These are phyloP conservation scores for Streptopelia turtur DNA, from an alignment of 2,797 vertebrate genomes.

Conservation along the genomic window DNA sequence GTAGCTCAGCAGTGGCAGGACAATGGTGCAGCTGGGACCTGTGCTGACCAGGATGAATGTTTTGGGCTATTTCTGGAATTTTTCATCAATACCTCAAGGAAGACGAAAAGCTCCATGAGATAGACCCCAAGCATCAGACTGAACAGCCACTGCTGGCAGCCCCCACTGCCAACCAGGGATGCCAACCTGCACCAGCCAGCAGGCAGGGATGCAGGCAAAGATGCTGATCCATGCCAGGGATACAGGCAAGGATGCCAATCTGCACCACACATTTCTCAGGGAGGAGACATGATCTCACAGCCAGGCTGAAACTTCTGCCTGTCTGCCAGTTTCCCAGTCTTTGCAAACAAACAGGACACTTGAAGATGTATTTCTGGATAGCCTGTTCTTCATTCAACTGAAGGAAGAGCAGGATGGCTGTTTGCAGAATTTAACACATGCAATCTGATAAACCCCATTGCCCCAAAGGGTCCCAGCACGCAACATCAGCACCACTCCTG, in stretches of 20 bases:
- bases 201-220: background rate
- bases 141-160: background rate
- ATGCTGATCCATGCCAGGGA: background rate
- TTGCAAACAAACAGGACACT: background rate
- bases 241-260: background rate
- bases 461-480: background rate
- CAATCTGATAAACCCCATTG: background rate
- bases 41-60: background rate
- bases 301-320: background rate
- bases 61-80: background rate
- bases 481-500: background rate
- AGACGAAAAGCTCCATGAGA: constrained; percentile 54
- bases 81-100: constrained; percentile 56
- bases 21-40: background rate
- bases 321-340: background rate
- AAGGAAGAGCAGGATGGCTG: background rate
- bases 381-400: background rate
- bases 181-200: background rate
- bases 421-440: background rate
- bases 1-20: background rate
- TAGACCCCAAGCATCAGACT: fast-evolving
- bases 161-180: background rate
- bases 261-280: background rate
- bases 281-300: background rate
- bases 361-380: background rate